Percentiles rank a stretch among this genome's conserved stretches.
Evolutionary conservation across 1,140 invertebrate genomes (phyloP).

Genomic region (Tetramorium alpestre): DNA sequence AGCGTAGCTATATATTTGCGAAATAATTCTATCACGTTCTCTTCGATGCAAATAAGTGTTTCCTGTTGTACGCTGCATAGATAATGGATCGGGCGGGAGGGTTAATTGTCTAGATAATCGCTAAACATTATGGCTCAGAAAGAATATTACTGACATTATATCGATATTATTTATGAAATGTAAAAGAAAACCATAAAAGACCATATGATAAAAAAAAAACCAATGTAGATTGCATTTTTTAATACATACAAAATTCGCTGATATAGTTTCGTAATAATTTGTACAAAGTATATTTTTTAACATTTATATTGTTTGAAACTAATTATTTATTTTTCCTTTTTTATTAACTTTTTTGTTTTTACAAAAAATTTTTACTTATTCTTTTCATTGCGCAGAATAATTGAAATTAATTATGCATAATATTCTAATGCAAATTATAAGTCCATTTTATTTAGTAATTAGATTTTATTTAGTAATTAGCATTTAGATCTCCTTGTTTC

Average conservation of each 20-base stretch:
- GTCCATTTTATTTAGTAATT: background rate
- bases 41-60: conserved; percentile 35
- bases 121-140: background rate
- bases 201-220: too few relatives aligned
- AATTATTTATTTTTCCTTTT: background rate
- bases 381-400: background rate
- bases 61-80: conserved; percentile 36
- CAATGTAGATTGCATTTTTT: background rate
- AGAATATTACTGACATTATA: background rate
- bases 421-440: background rate
- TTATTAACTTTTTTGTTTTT: background rate
- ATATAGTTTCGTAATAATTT: background rate
- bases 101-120: conserved; percentile 41
- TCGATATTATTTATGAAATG: background rate
- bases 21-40: conserved; percentile 10
- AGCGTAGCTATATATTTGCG: background rate
- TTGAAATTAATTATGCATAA: background rate
- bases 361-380: background rate
- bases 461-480: background rate
- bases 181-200: background rate
- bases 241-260: background rate
- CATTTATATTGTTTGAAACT: background rate
- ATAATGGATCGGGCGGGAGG: background rate
- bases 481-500: background rate
- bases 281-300: background rate